Conservation (phyloP, 2,888 invertebrate species). For the Melitaea athalia region DNA sequence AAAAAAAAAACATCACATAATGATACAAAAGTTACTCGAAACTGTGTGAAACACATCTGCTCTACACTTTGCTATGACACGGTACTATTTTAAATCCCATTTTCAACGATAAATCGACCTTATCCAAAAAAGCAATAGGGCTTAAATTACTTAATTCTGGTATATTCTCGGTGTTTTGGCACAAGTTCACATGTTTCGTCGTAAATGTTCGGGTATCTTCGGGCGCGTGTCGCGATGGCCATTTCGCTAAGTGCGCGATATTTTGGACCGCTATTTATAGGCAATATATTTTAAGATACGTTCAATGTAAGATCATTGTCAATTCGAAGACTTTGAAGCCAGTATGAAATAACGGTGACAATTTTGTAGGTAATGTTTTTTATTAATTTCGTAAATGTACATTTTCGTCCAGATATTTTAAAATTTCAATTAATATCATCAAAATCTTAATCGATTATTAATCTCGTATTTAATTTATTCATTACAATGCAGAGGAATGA, state of each 20-base stretch:
- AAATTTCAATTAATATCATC: no score
- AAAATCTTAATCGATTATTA: no score
- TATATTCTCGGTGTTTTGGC: conserved; percentile 46
- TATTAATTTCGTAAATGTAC: no score
- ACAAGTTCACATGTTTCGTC: conserved; percentile 59
- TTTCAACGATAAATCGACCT: conserved; percentile 40
- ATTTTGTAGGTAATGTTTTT: no score
- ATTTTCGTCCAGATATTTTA: no score
- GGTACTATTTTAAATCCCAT: conserved; percentile 9
- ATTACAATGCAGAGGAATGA: no score
- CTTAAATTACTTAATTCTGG: conserved; percentile 37
- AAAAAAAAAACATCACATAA: conserved; percentile 73
- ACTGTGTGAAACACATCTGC: conserved; percentile 78
- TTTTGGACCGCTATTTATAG: conserved; percentile 25
- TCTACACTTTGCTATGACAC: conserved; percentile 41
- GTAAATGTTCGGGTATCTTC: conserved; percentile 56
- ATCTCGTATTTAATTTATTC: no score
- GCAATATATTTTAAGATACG: conserved; percentile 17
- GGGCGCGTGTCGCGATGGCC: conserved; percentile 58
- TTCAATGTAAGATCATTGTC: conserved; percentile 5
- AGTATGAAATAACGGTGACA: not conserved
- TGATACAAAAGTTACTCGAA: conserved; percentile 72
- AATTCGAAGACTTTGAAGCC: conserved; percentile 2
- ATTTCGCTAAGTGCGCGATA: conserved; percentile 19
- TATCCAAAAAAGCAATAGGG: not conserved